These are phyloP conservation scores for Ispidina lecontei DNA, from an alignment of 2,797 vertebrate species.

Conservation along the genomic window DNA sequence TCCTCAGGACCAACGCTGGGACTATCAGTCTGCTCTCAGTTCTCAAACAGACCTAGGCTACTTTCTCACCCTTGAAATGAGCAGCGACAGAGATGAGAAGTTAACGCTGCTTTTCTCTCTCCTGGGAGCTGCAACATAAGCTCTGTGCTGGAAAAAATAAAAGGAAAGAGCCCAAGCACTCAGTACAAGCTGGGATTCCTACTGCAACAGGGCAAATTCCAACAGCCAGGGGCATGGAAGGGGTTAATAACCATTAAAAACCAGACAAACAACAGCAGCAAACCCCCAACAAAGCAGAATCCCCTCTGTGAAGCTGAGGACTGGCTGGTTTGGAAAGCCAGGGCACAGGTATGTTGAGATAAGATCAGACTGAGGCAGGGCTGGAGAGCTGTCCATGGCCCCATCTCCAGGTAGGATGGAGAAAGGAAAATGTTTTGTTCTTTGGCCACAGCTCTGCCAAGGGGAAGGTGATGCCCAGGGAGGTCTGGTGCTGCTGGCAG, in stretches of 20 bases:
- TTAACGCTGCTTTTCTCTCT: neutral
- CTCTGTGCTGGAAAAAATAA: neutral
- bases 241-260: neutral
- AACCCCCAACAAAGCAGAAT: no score
- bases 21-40: neutral
- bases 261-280: no score
- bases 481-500: neutral
- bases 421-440: neutral
- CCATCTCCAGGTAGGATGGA: neutral
- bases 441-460: neutral
- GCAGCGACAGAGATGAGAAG: neutral
- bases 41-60: neutral
- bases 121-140: neutral
- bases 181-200: neutral
- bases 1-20: neutral
- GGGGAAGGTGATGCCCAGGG: neutral
- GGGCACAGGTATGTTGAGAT: neutral
- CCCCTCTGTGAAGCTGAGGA: rapidly evolving
- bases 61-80: slow-evolving; percentile 10
- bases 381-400: neutral
- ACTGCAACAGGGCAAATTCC: neutral
- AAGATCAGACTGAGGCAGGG: neutral
- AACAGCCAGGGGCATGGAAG: rapidly evolving
- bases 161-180: neutral
- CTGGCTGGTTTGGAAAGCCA: neutral